phyloP scores from a whole-genome alignment of 2,113 vertebrate species.

The Mormoops blainvillei region DNA sequence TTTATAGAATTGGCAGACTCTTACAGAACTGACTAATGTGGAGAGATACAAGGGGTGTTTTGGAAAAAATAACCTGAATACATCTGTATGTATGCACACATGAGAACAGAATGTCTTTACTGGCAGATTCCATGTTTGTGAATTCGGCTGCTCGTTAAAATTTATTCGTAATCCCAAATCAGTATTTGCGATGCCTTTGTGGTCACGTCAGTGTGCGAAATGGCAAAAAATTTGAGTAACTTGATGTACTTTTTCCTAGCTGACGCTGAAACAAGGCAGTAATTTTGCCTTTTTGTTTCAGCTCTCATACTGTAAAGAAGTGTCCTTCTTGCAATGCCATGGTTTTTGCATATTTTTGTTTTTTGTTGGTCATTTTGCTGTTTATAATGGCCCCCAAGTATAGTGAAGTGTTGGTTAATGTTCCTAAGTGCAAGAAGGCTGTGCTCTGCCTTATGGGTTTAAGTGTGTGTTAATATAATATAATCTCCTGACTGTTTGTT shows the following conservation, averaged over 20 bases:
- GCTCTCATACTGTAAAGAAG: neutral
- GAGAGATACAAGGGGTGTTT: neutral
- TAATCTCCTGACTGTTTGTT: neutral
- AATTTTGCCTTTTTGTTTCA: neutral
- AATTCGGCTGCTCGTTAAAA: neutral
- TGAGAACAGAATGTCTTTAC: neutral
- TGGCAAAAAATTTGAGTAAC: neutral
- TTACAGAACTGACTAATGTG: neutral
- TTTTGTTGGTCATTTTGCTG: neutral
- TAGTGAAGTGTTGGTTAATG: neutral
- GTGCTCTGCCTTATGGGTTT: neutral
- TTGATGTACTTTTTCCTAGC: neutral
- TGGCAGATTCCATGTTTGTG: neutral
- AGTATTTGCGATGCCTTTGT: neutral
- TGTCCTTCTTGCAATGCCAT: neutral
- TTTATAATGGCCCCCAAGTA: neutral
- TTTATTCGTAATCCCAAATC: neutral
- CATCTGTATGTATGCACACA: neutral
- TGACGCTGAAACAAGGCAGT: neutral
- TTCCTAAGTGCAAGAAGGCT: neutral
- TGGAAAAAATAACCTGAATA: neutral
- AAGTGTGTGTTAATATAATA: neutral
- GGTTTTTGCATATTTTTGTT: conserved; percentile 6
- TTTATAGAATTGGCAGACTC: neutral
- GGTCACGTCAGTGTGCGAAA: neutral